phyloP scores from a whole-genome alignment of 2,888 invertebrate species.

The Dioctria linearis region DNA sequence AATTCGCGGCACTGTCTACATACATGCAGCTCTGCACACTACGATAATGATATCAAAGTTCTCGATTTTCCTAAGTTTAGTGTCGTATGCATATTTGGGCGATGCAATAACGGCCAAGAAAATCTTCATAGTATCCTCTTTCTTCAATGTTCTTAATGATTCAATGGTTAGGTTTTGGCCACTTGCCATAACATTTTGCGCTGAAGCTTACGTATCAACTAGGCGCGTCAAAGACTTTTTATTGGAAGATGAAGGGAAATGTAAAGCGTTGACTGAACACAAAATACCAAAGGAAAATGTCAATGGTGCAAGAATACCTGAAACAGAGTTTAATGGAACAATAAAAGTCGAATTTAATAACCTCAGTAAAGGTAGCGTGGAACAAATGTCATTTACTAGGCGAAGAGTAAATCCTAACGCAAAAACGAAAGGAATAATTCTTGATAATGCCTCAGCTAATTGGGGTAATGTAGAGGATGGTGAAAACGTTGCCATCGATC shows the following conservation, averaged over 20 bases:
- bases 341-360: slow-evolving; percentile 20
- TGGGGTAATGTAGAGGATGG: slow-evolving; percentile 71
- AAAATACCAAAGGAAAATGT: neutral
- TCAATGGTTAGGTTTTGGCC: slow-evolving; percentile 88
- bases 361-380: neutral
- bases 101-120: slow-evolving; percentile 81
- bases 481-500: slow-evolving; percentile 63
- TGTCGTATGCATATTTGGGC: slow-evolving; percentile 78
- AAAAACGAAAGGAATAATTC: slow-evolving; percentile 65
- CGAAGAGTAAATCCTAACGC: slow-evolving; percentile 63
- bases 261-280: neutral
- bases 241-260: slow-evolving; percentile 66
- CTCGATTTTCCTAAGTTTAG: slow-evolving; percentile 82
- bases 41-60: slow-evolving; percentile 85
- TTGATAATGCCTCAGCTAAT: slow-evolving; percentile 72
- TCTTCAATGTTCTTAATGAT: slow-evolving; percentile 85
- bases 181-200: slow-evolving; percentile 81
- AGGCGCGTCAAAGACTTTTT: slow-evolving; percentile 80
- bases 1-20: slow-evolving; percentile 78
- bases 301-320: neutral
- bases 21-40: slow-evolving; percentile 79
- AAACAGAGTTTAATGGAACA: slow-evolving; percentile 66
- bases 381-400: slow-evolving; percentile 30
- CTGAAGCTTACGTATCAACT: slow-evolving; percentile 84
- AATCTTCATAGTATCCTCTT: slow-evolving; percentile 84